These are phyloP conservation scores for Drosophila tropicalis DNA, from an alignment of 1,140 invertebrate species.

Conservation along the genomic window DNA sequence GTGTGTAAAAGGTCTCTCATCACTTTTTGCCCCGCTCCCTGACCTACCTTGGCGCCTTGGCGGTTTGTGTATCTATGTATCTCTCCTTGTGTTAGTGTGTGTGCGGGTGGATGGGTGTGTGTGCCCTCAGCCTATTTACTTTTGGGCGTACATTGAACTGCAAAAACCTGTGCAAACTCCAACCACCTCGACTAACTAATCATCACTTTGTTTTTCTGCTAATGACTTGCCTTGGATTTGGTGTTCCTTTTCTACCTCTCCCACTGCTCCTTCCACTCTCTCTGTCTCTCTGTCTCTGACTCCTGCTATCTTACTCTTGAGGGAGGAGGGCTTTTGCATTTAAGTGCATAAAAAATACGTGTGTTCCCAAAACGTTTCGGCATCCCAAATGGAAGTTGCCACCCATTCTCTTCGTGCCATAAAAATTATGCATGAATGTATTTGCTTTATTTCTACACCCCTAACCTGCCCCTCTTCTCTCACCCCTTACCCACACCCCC, in stretches of 20 bases:
- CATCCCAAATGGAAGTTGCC: conserved; percentile 67
- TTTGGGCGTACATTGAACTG: conserved; percentile 76
- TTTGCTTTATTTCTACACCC: conserved; percentile 63
- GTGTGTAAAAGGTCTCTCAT: conserved; percentile 52
- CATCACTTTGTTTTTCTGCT: conserved; percentile 74
- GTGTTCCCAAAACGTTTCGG: conserved; percentile 79
- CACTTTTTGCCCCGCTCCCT: conserved; percentile 33
- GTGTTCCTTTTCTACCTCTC: conserved; percentile 9
- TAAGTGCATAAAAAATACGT: conserved; percentile 59
- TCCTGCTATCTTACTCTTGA: not conserved
- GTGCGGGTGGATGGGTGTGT: conserved; percentile 18
- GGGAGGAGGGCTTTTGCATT: conserved; percentile 35
- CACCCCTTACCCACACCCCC: not conserved
- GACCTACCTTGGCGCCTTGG: conserved; percentile 61
- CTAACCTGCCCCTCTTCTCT: not conserved
- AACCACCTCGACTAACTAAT: conserved; percentile 52
- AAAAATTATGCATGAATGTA: conserved; percentile 80
- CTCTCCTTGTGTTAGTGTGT: not conserved
- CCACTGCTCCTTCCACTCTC: not conserved
- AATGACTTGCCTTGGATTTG: conserved; percentile 64
- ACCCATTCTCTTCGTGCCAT: conserved; percentile 57
- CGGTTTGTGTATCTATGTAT: not conserved
- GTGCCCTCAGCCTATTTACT: conserved; percentile 59
- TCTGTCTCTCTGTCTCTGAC: not conserved
- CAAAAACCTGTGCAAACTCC: conserved; percentile 22